Conservation (phyloP, 1,140 invertebrate species). For the Pinna nobilis region DNA sequence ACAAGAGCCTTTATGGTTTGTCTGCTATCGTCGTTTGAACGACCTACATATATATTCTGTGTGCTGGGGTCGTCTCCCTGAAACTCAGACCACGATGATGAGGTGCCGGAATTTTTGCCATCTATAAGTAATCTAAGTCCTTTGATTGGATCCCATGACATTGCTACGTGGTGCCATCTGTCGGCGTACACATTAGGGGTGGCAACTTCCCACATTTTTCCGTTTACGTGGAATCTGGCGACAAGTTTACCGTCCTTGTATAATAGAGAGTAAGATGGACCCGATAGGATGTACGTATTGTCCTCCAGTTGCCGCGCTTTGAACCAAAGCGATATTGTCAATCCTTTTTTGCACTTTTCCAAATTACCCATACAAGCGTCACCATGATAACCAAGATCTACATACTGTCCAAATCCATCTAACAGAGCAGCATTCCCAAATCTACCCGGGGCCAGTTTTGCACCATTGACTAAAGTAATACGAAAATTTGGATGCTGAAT, state of each 20-base stretch:
- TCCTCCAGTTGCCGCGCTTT: constrained; percentile 58
- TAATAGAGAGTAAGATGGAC: constrained; percentile 67
- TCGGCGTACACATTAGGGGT: constrained; percentile 52
- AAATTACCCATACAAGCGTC: constrained; percentile 70
- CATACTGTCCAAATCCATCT: constrained; percentile 64
- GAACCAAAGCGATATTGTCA: constrained; percentile 68
- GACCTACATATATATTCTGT: constrained; percentile 58
- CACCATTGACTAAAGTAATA: constrained; percentile 67
- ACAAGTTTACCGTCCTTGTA: constrained; percentile 62
- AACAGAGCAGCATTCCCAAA: constrained; percentile 60
- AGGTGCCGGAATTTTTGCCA: constrained; percentile 41
- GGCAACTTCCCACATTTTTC: constrained; percentile 60
- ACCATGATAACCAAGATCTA: constrained; percentile 62
- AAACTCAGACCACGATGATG: constrained; percentile 6
- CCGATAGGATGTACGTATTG: constrained; percentile 62
- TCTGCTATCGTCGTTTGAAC: constrained; percentile 30
- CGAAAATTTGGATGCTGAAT: constrained; percentile 58
- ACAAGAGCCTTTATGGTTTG: constrained; percentile 52
- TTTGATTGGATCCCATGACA: constrained; percentile 67
- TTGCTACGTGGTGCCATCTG: constrained; percentile 68
- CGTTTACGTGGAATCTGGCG: constrained; percentile 51
- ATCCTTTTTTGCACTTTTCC: constrained; percentile 66
- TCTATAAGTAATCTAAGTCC: constrained; percentile 67
- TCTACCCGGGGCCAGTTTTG: constrained; percentile 56
- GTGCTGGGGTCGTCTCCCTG: constrained; percentile 49